Evolutionary conservation across 64 coral and sea anemone species (phyloP), one percentile per base, ranked within the genome.

Genomic region (Pachyseris speciosa): DNA sequence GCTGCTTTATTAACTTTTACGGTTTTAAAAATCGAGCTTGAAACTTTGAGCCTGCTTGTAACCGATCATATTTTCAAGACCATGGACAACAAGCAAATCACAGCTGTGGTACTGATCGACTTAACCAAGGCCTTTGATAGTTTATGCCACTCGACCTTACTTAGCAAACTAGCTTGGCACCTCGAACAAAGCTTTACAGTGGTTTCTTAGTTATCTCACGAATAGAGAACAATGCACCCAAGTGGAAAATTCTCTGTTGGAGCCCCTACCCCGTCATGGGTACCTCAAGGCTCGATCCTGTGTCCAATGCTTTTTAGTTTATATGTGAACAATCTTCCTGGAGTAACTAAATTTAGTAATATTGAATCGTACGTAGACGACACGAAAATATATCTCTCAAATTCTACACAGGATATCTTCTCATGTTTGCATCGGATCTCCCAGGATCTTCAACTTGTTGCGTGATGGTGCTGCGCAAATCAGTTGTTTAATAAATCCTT

Each of bases 51-150:
- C 53, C 52, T 89, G 28, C 72, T 65, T 25, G 91, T 87, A 27
- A 66, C 70, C 50, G 91, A 87, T 32, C 60, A 87, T 41, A 77
- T 93, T 30, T 93, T 72, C 39, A 84, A n/a, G 15, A 47, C 74
- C 4, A 91, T 84, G 7, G 78, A 84, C 36, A 67, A 58, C 20
- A 91, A 84, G 24, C 70, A 91, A 40, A 78, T 91, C 10, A 91
- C 78, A 16, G 89, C 78, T 15, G 84, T 91, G 89, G 75, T 84
- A 2, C 29, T 91, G 20, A 91, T 91, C 1, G 89, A 91, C 51
- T 31, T 91, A 25, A 91, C 65, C 32, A 91, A 91, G 26, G 89
- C 89, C 2, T 84, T 91, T 57, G 78, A 91, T 20, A 84, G 78
- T 39, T 5, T 91, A 60, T 73, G 43, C 22, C 89, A 91, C 57